phyloP scores from a whole-genome alignment of 2,797 vertebrate species.

The Acanthopagrus latus region DNA sequence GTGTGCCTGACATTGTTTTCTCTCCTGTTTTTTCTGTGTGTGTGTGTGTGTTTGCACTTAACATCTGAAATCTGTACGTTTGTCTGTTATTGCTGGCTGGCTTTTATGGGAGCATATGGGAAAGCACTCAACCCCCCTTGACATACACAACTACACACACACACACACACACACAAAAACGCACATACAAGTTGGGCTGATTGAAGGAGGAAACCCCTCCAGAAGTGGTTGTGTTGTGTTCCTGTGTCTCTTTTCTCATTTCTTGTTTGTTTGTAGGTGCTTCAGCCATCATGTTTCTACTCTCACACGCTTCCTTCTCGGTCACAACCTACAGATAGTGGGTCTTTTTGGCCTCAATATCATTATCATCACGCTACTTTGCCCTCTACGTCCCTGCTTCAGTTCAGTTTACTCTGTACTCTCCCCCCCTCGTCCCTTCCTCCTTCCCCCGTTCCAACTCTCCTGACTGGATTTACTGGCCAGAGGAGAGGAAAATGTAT shows the following conservation, averaged over 20 bases:
- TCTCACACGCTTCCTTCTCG: neutral
- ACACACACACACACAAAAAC: conserved; percentile 18
- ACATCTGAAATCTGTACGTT: conserved; percentile 50
- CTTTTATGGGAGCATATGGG: conserved; percentile 79
- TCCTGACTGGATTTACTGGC: conserved; percentile 81
- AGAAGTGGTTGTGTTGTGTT: neutral
- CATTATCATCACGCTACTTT: neutral
- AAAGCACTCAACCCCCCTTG: conserved; percentile 68
- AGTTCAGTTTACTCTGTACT: conserved; percentile 47
- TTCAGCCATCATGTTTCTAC: neutral
- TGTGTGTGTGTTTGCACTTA: neutral
- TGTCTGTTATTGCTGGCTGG: conserved; percentile 56
- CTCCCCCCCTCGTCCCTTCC: conserved; percentile 23
- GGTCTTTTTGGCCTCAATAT: neutral
- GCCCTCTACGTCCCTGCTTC: conserved; percentile 13
- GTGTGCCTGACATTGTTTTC: conserved; percentile 40
- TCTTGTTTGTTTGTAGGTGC: neutral
- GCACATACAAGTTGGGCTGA: conserved; percentile 33
- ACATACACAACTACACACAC: conserved; percentile 6
- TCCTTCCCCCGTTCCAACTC: conserved; percentile 53
- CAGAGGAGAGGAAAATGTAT: conserved; percentile 84
- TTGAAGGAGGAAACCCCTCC: conserved; percentile 20
- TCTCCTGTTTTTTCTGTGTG: conserved; percentile 21
- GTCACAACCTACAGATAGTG: neutral
- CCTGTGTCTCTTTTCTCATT: neutral